Percentiles rank a stretch among this genome's conserved stretches.
Conservation (phyloP, 2,113 vertebrate genomes). For the Myiagra hebetior region DNA sequence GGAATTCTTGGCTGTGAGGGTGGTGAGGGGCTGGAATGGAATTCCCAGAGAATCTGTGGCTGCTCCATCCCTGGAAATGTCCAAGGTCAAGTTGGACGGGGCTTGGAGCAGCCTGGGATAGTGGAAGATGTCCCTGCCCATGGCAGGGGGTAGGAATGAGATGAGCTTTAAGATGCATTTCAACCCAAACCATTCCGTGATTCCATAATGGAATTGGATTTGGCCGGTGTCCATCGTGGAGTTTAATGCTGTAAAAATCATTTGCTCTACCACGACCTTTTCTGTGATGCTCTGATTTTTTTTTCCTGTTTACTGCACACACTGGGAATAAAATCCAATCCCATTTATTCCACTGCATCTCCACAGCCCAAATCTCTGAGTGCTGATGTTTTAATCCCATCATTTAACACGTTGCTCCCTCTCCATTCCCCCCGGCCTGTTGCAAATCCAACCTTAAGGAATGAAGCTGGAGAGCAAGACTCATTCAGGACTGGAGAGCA, state of each 20-base stretch:
- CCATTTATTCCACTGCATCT: not conserved
- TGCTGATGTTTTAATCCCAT: not conserved
- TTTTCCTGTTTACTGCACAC: not conserved
- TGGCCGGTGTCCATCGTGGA: not conserved
- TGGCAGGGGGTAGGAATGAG: too few relatives aligned
- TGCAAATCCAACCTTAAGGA: not conserved
- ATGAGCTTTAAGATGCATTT: not conserved
- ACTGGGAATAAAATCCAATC: not conserved
- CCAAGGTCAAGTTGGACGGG: fast-evolving
- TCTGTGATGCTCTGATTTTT: not conserved
- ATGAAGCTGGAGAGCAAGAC: too few relatives aligned
- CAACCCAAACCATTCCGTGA: not conserved
- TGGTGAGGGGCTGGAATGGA: fast-evolving
- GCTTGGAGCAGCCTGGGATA: not conserved
- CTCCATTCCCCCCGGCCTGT: fast-evolving
- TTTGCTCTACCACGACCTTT: not conserved
- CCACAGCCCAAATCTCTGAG: not conserved
- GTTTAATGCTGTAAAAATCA: not conserved
- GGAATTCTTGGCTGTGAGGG: fast-evolving
- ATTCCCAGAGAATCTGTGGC: not conserved
- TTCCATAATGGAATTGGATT: not conserved
- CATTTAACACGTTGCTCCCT: fast-evolving
- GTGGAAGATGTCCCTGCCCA: fast-evolving
- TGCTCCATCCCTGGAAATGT: not conserved
- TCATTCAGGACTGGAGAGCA: fast-evolving